Evolutionary conservation across 1,140 invertebrate species (phyloP), one percentile per base, ranked within the genome.

Genomic region (Lasioglossum albipes): DNA sequence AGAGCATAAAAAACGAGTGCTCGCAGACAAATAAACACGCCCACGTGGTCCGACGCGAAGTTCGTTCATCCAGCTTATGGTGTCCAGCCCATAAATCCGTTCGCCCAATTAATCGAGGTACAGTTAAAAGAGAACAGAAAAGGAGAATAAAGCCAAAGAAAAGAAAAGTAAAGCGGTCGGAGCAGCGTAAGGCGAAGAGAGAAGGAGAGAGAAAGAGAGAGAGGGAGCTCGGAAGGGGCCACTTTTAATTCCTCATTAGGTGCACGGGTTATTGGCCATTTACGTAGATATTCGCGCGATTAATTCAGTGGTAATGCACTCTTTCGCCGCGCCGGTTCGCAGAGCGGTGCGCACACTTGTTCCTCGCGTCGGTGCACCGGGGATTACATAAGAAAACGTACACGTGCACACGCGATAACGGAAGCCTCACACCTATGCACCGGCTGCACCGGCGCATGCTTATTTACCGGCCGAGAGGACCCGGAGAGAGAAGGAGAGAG

Each of bases 401-500:
- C 61, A 57, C 52, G 52, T 41, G 61, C 31, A 65, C 62, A 18
- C 87, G 85, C 82, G 84, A 84, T 89, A 89, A 91, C 91, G 89
- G 90, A 91, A 91, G 87, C 87, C 84, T 87, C 74, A 86, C 79
- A 88, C 82, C 75, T 82, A 77, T 81, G 71, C 86, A 87, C 87
- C 79, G 52, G 16, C 16, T 87, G 87, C 85, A 85, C 76, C 82
- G 85, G 62, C 79, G 86, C 84, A 87, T 85, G 90, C 84, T 92
- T 91, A 91, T 91, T 92, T 87, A 89, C 89, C 71, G 87, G 86
- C 81, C 84, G 85, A 84, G 69, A 1, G n/a, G 62, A 20, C 52
- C 52, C 42, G 27, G 49, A 49, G 66, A 65, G 70, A 86, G 45
- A 10, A 41, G 2, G 41, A 4, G 22, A 41, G 31, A 41, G 71